Evolutionary conservation across 2,113 vertebrate species (phyloP).

Genomic region (Anseranas semipalmata): DNA sequence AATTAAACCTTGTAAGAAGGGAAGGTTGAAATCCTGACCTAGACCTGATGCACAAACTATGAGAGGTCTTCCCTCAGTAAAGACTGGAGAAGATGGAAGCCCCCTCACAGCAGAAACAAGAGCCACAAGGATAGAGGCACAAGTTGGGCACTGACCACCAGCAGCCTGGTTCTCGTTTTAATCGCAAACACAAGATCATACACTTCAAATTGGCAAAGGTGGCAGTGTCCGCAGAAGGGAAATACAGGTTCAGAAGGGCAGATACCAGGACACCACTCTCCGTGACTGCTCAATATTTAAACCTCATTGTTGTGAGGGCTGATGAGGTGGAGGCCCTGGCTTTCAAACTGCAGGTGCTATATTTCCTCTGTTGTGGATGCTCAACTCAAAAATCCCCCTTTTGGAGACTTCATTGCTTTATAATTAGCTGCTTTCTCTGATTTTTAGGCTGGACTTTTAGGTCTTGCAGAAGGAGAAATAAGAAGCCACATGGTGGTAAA

Average conservation of each 20-base stretch:
- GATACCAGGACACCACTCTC: not conserved
- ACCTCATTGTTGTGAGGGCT: not conserved
- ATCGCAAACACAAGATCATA: not conserved
- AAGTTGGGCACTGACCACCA: not conserved
- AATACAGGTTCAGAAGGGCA: not conserved
- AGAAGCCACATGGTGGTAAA: not conserved
- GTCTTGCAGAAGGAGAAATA: not conserved
- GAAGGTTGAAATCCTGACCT: not conserved
- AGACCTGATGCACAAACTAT: accelerated
- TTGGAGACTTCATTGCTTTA: not conserved
- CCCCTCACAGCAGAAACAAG: not conserved
- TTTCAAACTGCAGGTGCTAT: not conserved
- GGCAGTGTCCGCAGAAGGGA: not conserved
- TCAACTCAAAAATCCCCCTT: not conserved
- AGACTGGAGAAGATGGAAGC: not conserved
- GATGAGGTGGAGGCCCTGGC: not conserved
- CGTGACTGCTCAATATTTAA: not conserved
- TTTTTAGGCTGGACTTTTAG: not conserved
- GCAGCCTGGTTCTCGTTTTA: not conserved
- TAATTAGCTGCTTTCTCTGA: not conserved
- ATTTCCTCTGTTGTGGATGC: not conserved
- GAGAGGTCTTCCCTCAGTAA: not conserved
- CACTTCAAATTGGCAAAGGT: not conserved
- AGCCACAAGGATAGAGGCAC: not conserved
- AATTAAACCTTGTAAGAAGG: not conserved